Base-by-base conservation (phyloP, 35 echinoderm and acorn worm genomes). In the Eucidaris tribuloides region DNA sequence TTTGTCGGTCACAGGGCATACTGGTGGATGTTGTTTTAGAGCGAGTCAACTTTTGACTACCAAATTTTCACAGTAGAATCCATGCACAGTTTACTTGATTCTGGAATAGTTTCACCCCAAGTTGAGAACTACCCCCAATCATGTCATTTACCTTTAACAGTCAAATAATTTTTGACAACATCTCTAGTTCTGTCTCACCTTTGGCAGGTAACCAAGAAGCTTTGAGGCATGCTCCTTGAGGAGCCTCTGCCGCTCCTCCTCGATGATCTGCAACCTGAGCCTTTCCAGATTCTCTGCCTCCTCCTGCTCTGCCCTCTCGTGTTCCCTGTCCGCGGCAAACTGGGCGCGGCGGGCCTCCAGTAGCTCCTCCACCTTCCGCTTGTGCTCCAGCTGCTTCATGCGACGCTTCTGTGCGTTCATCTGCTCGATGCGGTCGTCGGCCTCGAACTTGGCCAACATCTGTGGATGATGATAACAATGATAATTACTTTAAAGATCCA, bases 391-490 rank as follows among this genome's bases (percentile, higher is more conserved):
- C 60, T 98, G 95, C 66, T 92, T 93, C 95, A 98, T 98, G 68
- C 95, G 95, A 2, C 95, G 95, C 34, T 88, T 87, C 86, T 98
- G 90, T n/a, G 90, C 95, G 83, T 98, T 98, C 95, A 98, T 93
- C 56, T 98, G 95, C 59, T 98, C 95, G 15, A 98, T 89, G 39
- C 90, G 86, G 46, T 98, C 95, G 60, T 98, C 95, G 46, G 92
- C 95, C 18, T 91, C 95, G 87, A 93, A 98, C 74, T 98, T 98
- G 46, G 95, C 86, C 80, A 98, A 64, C 95, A 98, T 98, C 95
- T 98, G 30, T 20, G n/a, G 35, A 79, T 7, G 15, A 65, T 31
- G 14, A 42, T 23, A 30, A 70, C 30, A 35, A 29, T 3, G 20
- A 64, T 30, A 35, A 1, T 66, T 5, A 71, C 18, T 33, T 22